Percentiles rank a stretch among this genome's conserved stretches.
phyloP scores from a whole-genome alignment of 2,888 invertebrate species.

The Dicyrtomina minuta region DNA sequence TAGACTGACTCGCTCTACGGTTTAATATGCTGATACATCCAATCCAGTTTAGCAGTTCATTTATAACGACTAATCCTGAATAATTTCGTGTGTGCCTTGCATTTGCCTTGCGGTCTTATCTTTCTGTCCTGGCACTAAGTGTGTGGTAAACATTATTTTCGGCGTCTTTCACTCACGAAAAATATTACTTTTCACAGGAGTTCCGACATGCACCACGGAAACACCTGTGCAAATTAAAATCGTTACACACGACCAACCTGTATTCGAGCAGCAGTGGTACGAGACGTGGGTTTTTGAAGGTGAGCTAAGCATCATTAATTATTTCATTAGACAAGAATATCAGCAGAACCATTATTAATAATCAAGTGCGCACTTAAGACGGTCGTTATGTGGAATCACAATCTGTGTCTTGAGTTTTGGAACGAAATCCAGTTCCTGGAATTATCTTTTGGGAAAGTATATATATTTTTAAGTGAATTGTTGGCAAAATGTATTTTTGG shows the following conservation, averaged over 20 bases:
- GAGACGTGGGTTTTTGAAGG: conserved; percentile 79
- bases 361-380: too few species aligned
- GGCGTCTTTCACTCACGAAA: too few species aligned
- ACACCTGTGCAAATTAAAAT: conserved; percentile 72
- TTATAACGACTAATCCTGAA: not conserved
- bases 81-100: too few species aligned
- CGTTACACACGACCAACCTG: conserved; percentile 63
- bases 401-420: too few species aligned
- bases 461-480: too few species aligned
- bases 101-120: not conserved
- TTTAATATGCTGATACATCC: conserved; percentile 1
- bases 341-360: too few species aligned
- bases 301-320: conserved; percentile 54
- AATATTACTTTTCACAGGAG: conserved; percentile 60
- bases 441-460: too few species aligned
- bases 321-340: not conserved
- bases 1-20: too few species aligned
- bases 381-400: too few species aligned
- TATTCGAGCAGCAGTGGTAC: conserved; percentile 86
- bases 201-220: conserved; percentile 71
- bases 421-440: too few species aligned
- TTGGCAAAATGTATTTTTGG: too few species aligned
- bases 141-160: not conserved
- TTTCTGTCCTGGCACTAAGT: not conserved
- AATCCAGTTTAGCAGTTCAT: not conserved